A percentile compares a stretch with the other conserved stretches of the same genome.
Evolutionary conservation across 1,140 invertebrate species (phyloP).

Genomic region (Uloborus diversus): DNA sequence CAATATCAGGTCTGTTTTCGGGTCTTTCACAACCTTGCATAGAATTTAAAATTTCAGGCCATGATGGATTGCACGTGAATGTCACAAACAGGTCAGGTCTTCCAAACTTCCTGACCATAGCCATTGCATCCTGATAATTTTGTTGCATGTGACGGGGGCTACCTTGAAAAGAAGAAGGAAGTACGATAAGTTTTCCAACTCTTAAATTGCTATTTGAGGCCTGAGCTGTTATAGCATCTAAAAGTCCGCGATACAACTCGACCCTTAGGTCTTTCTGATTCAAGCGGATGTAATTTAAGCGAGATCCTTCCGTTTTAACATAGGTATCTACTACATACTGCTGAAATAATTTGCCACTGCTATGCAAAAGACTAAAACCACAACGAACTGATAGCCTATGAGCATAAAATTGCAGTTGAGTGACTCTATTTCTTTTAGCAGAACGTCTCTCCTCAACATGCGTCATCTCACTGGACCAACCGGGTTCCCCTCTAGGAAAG

Average conservation of each 20-base stretch:
- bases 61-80: slow-evolving; percentile 68
- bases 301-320: slow-evolving; percentile 27
- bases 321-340: slow-evolving; percentile 57
- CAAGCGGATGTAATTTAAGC: slow-evolving; percentile 17
- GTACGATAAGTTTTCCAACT: slow-evolving; percentile 1
- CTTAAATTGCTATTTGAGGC: slow-evolving; percentile 2
- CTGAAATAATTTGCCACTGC: slow-evolving; percentile 58
- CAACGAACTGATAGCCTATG: neutral
- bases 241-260: slow-evolving; percentile 45
- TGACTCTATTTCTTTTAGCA: slow-evolving; percentile 24
- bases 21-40: slow-evolving; percentile 60
- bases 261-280: slow-evolving; percentile 53
- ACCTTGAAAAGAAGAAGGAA: slow-evolving; percentile 51
- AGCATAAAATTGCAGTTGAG: too few relatives aligned
- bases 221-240: neutral
- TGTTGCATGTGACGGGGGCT: slow-evolving; percentile 36
- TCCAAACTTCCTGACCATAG: slow-evolving; percentile 62
- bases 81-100: slow-evolving; percentile 67
- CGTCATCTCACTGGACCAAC: slow-evolving; percentile 29
- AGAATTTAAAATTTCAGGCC: slow-evolving; percentile 65
- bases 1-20: slow-evolving; percentile 64
- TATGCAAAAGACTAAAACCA: slow-evolving; percentile 59
- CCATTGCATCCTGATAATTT: slow-evolving; percentile 62
- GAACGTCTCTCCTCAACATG: neutral
- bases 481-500: slow-evolving; percentile 55